These are phyloP conservation scores for Actinia tenebrosa DNA, from an alignment of 64 coral and sea anemone genomes.

Conservation along the genomic window DNA sequence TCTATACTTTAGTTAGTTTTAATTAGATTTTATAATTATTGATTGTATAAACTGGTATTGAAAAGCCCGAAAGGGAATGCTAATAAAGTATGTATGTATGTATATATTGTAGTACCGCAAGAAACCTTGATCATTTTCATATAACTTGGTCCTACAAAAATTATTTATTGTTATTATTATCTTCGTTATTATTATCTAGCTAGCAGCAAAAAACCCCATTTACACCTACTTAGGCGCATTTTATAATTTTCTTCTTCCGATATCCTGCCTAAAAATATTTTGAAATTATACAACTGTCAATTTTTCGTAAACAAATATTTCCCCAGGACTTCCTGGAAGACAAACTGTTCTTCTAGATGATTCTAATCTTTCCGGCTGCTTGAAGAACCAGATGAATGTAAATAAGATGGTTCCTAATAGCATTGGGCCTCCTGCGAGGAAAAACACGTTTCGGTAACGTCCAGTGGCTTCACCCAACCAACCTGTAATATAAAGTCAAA, in stretches of 20 bases:
- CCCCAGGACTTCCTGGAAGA: slow-evolving; percentile 24
- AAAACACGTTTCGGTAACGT: slow-evolving; percentile 71
- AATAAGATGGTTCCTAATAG: slow-evolving; percentile 76
- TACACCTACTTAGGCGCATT: no score
- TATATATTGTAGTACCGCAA: no score
- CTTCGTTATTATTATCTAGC: no score
- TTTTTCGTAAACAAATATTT: slow-evolving; percentile 48
- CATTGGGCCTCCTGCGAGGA: slow-evolving; percentile 79
- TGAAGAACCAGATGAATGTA: slow-evolving; percentile 34
- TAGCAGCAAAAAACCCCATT: no score
- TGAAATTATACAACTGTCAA: slow-evolving; percentile 35
- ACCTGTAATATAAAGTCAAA: slow-evolving; percentile 33
- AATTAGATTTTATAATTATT: no score
- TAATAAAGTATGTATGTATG: no score
- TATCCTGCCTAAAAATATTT: background rate
- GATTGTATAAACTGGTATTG: no score
- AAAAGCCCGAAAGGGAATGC: no score
- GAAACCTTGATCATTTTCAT: no score
- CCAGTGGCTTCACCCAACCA: slow-evolving; percentile 74
- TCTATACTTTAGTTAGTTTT: no score
- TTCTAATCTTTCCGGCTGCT: slow-evolving; percentile 25
- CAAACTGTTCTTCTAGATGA: slow-evolving; percentile 4
- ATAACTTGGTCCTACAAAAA: no score
- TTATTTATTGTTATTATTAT: no score
- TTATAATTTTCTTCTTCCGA: background rate